Conservation (phyloP, 2,797 vertebrate species). For the Chaetophractus vellerosus region DNA sequence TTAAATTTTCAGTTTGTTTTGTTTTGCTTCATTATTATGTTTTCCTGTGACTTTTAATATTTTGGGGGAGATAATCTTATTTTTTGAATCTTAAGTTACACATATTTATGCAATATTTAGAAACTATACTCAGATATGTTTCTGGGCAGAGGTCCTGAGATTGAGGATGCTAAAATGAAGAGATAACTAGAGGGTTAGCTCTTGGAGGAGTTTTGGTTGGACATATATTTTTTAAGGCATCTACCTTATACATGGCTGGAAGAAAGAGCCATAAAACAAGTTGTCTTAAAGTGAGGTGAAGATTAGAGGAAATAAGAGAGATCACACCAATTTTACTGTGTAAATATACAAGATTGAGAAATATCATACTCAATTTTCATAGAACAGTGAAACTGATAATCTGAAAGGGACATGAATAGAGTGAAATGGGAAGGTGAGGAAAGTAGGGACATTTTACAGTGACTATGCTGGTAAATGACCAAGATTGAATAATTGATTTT, state of each 20-base stretch:
- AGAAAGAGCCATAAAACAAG: neutral
- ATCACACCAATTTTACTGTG: neutral
- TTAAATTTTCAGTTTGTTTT: slow-evolving; percentile 7
- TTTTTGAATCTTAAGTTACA: neutral
- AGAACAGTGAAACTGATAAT: neutral
- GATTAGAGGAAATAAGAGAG: neutral
- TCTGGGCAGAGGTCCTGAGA: neutral
- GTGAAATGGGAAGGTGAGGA: neutral
- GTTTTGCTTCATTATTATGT: neutral
- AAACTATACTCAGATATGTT: neutral
- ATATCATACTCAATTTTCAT: neutral
- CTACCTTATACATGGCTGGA: neutral
- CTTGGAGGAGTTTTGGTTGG: neutral
- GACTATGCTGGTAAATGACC: neutral
- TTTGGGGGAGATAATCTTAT: neutral
- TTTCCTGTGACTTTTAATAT: neutral
- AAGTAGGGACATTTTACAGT: neutral
- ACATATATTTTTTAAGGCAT: neutral
- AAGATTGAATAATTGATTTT: slow-evolving; percentile 11
- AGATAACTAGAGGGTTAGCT: neutral
- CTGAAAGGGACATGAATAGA: neutral
- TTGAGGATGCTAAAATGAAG: neutral
- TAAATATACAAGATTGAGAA: neutral
- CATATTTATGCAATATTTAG: neutral
- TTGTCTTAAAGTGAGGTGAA: neutral